These are phyloP conservation scores for Erithacus rubecula DNA, from an alignment of 2,797 vertebrate genomes.

Conservation along the genomic window DNA sequence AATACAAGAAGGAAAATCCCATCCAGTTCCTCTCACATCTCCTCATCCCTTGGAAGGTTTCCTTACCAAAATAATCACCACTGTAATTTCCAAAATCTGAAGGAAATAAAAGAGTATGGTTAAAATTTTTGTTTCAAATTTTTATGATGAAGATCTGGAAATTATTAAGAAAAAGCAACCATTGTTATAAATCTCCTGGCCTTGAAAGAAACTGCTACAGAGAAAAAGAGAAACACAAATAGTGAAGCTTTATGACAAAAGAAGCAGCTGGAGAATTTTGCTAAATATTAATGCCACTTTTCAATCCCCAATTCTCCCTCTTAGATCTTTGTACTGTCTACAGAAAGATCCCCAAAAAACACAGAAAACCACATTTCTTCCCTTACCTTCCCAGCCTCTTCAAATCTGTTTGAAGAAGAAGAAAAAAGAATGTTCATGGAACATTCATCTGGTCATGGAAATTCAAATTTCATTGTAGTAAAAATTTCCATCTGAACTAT, in stretches of 20 bases:
- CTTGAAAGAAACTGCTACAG: not conserved
- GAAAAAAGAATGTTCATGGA: not conserved
- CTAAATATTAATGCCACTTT: not conserved
- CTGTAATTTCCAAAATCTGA: not conserved
- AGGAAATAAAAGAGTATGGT: not conserved
- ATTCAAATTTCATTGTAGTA: not conserved
- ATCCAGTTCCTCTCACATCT: not conserved
- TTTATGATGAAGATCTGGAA: not conserved
- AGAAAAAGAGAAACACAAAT: not conserved
- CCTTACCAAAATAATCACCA: not conserved
- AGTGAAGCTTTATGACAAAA: not conserved
- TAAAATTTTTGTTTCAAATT: not conserved
- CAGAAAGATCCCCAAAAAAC: not conserved
- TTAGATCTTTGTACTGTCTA: not conserved
- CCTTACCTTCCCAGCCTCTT: not conserved
- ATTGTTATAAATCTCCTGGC: not conserved
- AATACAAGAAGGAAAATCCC: not conserved
- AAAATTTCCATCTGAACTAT: not conserved
- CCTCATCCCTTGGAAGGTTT: not conserved
- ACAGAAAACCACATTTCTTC: not conserved
- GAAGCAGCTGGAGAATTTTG: not conserved
- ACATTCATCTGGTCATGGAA: not conserved
- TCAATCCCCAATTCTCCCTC: not conserved
- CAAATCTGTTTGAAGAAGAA: not conserved
- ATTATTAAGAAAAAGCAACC: not conserved